Conservation (phyloP, 2,113 vertebrate genomes). For the Ptilonorhynchus violaceus region DNA sequence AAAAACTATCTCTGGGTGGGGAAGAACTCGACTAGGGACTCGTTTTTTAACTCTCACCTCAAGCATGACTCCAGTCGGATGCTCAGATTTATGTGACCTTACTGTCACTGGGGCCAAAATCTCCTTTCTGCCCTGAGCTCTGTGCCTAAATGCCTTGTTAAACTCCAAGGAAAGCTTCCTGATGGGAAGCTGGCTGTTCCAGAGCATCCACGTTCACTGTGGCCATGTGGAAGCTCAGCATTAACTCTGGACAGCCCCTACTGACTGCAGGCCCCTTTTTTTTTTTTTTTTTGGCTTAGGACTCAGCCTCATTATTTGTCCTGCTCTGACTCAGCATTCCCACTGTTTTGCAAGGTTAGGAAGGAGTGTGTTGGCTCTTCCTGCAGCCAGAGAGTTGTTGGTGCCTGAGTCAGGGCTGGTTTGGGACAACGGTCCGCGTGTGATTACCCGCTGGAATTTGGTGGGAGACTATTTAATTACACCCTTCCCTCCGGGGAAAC, state of each 20-base stretch:
- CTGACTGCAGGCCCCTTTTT: not conserved
- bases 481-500: not conserved
- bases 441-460: not conserved
- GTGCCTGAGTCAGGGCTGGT: not conserved
- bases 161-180: not conserved
- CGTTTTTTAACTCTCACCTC: not conserved
- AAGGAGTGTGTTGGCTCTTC: not conserved
- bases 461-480: not conserved
- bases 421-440: not conserved
- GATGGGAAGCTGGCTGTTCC: not conserved
- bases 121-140: not conserved
- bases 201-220: not conserved
- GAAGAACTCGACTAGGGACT: not conserved
- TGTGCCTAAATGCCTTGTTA: not conserved
- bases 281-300: not conserved
- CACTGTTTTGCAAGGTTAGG: not conserved
- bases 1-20: not conserved
- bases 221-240: not conserved
- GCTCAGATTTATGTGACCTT: not conserved
- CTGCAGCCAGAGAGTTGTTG: not conserved
- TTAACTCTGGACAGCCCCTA: not conserved
- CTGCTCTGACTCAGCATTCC: not conserved
- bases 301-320: not conserved
- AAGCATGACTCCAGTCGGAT: not conserved
- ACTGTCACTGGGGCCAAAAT: not conserved